Percentiles rank a stretch among this genome's conserved stretches.
phyloP scores from a whole-genome alignment of 2,888 invertebrate species.

The Campopleginae sp. region DNA sequence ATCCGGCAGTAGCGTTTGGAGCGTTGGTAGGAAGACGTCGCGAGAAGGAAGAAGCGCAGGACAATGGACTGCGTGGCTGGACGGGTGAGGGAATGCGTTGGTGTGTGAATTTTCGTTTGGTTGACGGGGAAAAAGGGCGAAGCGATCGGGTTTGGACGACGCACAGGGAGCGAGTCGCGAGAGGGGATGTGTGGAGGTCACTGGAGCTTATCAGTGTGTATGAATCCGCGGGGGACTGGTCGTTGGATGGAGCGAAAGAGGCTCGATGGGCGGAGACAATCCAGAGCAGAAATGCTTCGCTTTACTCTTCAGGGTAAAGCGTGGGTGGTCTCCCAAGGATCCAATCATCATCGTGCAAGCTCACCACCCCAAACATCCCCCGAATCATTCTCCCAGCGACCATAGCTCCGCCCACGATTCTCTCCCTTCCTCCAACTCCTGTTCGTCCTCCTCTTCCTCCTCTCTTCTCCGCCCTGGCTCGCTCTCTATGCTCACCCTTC shows the following conservation, averaged over 20 bases:
- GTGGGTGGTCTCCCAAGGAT: constrained; percentile 63
- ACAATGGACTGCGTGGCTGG: no score
- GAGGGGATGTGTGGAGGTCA: constrained; percentile 38
- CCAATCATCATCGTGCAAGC: constrained; percentile 66
- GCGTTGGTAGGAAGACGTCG: constrained; percentile 24
- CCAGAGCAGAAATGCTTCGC: constrained; percentile 22
- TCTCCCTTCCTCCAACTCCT: constrained; percentile 18
- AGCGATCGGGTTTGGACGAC: neutral
- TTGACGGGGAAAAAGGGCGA: neutral
- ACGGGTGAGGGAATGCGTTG: no score
- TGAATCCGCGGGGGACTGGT: neutral
- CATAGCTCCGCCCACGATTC: constrained; percentile 61
- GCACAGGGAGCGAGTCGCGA: constrained; percentile 21
- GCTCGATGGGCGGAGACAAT: constrained; percentile 60
- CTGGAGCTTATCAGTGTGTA: neutral
- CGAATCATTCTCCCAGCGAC: constrained; percentile 24
- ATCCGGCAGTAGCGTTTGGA: constrained; percentile 24
- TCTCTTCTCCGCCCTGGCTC: neutral
- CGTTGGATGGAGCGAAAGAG: neutral
- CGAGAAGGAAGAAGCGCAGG: neutral
- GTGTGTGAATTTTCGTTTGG: constrained; percentile 17
- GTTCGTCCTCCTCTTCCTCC: constrained; percentile 65
- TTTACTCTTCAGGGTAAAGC: constrained; percentile 61
- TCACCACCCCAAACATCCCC: constrained; percentile 61
- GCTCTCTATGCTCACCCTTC: constrained; percentile 71